Percentiles rank a stretch among this genome's conserved stretches.
phyloP scores from a whole-genome alignment of 2,888 invertebrate species.

The Onchidella celtica region DNA sequence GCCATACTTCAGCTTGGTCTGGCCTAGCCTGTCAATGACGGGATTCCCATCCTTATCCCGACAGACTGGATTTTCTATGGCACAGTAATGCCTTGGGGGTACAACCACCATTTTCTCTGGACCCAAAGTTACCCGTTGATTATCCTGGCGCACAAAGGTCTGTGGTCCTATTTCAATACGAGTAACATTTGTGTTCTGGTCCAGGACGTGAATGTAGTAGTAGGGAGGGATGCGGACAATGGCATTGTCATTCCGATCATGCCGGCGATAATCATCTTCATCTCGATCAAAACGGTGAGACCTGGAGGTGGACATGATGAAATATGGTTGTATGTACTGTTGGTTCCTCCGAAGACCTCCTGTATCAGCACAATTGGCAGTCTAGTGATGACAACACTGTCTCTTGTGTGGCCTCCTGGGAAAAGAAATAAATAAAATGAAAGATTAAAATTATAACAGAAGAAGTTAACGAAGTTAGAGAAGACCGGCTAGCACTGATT shows the following conservation, averaged over 20 bases:
- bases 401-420: too few relatives aligned
- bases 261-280: neutral
- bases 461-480: too few relatives aligned
- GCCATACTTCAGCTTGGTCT: slow-evolving; percentile 80
- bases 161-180: slow-evolving; percentile 79
- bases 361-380: too few relatives aligned
- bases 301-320: too few relatives aligned
- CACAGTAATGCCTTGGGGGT: slow-evolving; percentile 81
- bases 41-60: slow-evolving; percentile 75
- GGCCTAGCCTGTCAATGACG: slow-evolving; percentile 78
- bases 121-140: slow-evolving; percentile 80
- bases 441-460: too few relatives aligned
- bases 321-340: too few relatives aligned
- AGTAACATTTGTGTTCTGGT: slow-evolving; percentile 80
- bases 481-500: too few relatives aligned
- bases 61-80: slow-evolving; percentile 81
- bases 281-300: neutral
- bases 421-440: too few relatives aligned
- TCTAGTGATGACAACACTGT: too few relatives aligned
- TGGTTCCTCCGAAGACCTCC: too few relatives aligned
- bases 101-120: slow-evolving; percentile 81
- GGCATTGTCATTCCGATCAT: neutral
- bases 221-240: slow-evolving; percentile 77
- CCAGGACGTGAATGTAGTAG: slow-evolving; percentile 80
- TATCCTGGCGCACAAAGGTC: slow-evolving; percentile 81